A percentile compares a stretch with the other conserved stretches of the same genome.
phyloP scores from a whole-genome alignment of 2,113 vertebrate genomes.

The Indri indri region DNA sequence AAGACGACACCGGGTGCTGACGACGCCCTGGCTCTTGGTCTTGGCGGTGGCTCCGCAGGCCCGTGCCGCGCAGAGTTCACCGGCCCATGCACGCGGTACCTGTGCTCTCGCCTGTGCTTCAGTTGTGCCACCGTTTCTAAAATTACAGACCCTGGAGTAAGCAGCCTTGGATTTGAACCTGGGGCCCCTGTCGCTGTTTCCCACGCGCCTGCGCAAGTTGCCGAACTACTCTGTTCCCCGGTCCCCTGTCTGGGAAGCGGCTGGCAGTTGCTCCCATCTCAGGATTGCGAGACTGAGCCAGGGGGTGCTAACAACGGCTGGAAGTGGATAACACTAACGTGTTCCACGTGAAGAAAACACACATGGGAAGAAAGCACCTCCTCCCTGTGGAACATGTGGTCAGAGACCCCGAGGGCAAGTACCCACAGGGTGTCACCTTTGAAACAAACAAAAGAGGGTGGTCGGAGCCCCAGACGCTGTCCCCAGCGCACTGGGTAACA shows the following conservation, averaged over 20 bases:
- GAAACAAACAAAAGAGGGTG: no score
- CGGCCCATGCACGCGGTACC: rapidly evolving
- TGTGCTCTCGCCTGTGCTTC: rapidly evolving
- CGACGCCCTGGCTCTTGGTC: rapidly evolving
- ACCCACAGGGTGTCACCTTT: no score
- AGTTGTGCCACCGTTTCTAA: neutral
- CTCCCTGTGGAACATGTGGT: neutral
- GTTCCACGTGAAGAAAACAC: neutral
- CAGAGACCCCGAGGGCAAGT: no score
- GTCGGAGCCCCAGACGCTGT: no score
- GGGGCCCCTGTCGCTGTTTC: neutral
- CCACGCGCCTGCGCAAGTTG: neutral
- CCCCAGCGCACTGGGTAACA: no score
- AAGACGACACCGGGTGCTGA: neutral
- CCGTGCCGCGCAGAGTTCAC: rapidly evolving
- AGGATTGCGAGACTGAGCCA: no score
- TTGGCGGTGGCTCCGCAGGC: no score
- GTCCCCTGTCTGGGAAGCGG: no score
- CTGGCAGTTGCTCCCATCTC: no score
- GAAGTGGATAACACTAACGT: no score
- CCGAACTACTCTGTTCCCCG: rapidly evolving
- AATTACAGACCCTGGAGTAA: neutral
- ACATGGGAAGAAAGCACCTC: neutral
- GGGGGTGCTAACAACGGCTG: no score
- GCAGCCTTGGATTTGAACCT: neutral